A percentile compares a stretch with the other conserved stretches of the same genome.
Conservation (phyloP, 2,888 invertebrate species). For the Oscheius onirici region DNA sequence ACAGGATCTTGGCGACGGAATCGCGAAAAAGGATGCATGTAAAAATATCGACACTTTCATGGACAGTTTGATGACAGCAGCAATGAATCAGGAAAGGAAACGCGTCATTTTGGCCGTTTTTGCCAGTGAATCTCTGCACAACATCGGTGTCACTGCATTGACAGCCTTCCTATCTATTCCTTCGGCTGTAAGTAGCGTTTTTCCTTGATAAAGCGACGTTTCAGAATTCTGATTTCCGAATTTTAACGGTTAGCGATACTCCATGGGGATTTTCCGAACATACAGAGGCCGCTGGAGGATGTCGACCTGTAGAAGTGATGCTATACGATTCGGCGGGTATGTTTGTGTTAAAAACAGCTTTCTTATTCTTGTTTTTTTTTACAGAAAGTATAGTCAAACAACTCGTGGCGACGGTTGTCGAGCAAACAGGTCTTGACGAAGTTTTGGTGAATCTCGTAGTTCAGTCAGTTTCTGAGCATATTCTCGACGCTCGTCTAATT, state of each 20-base stretch:
- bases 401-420: background rate
- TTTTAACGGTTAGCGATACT: constrained; percentile 11
- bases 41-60: constrained; percentile 14
- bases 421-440: background rate
- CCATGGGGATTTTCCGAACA: constrained; percentile 23
- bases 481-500: background rate
- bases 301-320: constrained; percentile 14
- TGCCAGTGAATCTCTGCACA: constrained; percentile 3
- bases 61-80: background rate
- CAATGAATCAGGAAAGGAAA: background rate
- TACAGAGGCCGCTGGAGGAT: background rate
- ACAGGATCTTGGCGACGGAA: constrained; percentile 7
- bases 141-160: background rate
- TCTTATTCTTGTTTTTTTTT: no score
- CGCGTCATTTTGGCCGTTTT: constrained; percentile 6
- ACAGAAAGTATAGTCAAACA: background rate
- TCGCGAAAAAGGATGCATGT: constrained; percentile 6
- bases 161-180: constrained; percentile 25
- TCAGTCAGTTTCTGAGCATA: constrained; percentile 8
- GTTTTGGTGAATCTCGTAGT: constrained; percentile 11
- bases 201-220: background rate
- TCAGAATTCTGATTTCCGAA: constrained; percentile 1
- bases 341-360: background rate
- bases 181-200: constrained; percentile 1
- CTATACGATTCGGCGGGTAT: constrained; percentile 3